Evolutionary conservation across 2,888 invertebrate species (phyloP), one percentile per base, ranked within the genome.

Genomic region (Eupithecia exiguata): DNA sequence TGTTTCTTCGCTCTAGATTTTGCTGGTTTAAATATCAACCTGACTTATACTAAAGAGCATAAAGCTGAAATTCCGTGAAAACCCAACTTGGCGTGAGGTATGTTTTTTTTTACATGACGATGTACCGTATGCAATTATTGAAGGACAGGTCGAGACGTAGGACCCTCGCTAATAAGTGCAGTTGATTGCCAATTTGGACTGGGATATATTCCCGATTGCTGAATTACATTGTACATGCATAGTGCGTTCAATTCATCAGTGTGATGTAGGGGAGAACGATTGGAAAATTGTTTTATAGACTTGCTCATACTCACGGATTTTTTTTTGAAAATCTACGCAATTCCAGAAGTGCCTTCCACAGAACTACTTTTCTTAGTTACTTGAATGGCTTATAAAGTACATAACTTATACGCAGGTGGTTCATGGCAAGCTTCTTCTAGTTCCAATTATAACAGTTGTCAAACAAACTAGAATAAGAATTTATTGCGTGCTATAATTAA

Each of bases 111-210:
- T 61, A 61, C 16, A 7, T 58, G 58, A 25, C 5, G 14, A 62
- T 62, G 40, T 71, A 76, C 72, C 74, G 62, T 53, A 38, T 58
- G 73, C 73, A 74, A 74, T 79, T 74, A 75, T 74, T 75, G 78
- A 80, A 80, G 82, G 83, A 78, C 80, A 83, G 63, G 58, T 68
- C n/a, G 62, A 70, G 63, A 12, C 68, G 72, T 10, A 38, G 65
- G 66, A 71, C 68, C 82, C 77, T 80, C 80, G 81, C 85, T 89
- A 89, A 91, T 91, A 88, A 88, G 88, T 87, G 86, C 79, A 84
- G 84, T 87, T 89, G 90, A 91, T 91, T 92, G 91, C 88, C 90
- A 91, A 91, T 92, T 92, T 90, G 87, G 82, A 80, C 83, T 79
- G 85, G 90, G 89, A 90, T 88, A 87, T 89, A 89, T 87, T 80